These are phyloP conservation scores for Diplolepis rosae DNA, from an alignment of 2,888 invertebrate genomes.

Conservation along the genomic window DNA sequence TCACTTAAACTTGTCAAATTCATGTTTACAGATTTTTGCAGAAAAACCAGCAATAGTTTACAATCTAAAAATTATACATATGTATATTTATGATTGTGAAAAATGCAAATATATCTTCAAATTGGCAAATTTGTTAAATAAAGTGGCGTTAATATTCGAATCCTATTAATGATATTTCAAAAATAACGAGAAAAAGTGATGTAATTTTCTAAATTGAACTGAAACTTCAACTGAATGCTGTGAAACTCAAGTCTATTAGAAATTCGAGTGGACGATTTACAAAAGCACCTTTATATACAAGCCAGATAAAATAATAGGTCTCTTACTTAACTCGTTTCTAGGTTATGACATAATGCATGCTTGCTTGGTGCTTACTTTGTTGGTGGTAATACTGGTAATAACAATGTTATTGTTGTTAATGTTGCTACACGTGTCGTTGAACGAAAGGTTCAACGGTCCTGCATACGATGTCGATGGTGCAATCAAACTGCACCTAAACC, in stretches of 20 bases:
- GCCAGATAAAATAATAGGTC: neutral
- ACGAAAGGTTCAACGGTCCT: conserved; percentile 39
- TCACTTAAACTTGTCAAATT: no score
- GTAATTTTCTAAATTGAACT: no score
- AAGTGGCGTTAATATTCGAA: no score
- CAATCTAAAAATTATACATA: no score
- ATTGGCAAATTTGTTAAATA: no score
- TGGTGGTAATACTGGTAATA: neutral
- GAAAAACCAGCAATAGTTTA: no score
- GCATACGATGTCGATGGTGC: conserved; percentile 36
- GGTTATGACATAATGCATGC: conserved; percentile 26
- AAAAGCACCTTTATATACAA: neutral
- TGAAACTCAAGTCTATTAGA: neutral
- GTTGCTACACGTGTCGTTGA: conserved; percentile 46
- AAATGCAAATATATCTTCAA: no score
- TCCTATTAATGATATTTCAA: no score
- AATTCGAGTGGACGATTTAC: neutral
- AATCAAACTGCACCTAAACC: conserved; percentile 49
- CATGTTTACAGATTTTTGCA: no score
- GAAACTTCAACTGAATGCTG: neutral
- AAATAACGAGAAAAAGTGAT: no score
- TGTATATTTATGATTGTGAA: no score
- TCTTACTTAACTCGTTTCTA: conserved; percentile 11
- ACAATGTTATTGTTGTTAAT: conserved; percentile 41
- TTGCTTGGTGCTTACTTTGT: neutral